Evolutionary conservation across 2,888 invertebrate genomes (phyloP).

Genomic region (Chrysotoxum bicinctum): DNA sequence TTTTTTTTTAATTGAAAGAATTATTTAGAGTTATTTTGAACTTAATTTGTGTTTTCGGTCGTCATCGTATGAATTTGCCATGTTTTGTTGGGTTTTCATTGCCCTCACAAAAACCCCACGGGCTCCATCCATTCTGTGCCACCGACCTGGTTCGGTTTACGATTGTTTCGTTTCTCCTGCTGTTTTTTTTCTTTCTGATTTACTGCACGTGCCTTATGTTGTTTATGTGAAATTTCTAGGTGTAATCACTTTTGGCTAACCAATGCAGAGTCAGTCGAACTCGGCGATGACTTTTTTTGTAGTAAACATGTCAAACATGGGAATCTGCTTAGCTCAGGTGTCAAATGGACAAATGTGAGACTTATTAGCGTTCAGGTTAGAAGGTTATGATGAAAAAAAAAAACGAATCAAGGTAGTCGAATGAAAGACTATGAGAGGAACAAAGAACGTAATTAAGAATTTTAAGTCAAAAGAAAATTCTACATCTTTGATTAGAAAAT

Average conservation of each 20-base stretch:
- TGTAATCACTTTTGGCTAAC: slow-evolving; percentile 46
- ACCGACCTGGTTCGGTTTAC: slow-evolving; percentile 60
- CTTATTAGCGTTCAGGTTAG: slow-evolving; percentile 11
- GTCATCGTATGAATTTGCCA: slow-evolving; percentile 42
- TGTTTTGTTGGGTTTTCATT: slow-evolving; percentile 11
- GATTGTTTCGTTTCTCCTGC: slow-evolving; percentile 14
- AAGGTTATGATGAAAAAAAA: neutral
- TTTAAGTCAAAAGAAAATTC: too few relatives aligned
- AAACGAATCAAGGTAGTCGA: neutral
- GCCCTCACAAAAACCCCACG: neutral
- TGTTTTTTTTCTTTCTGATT: neutral
- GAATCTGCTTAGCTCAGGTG: slow-evolving; percentile 60
- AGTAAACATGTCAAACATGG: slow-evolving; percentile 55
- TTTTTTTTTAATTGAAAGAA: neutral
- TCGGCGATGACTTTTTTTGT: slow-evolving; percentile 2
- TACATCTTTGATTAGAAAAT: too few relatives aligned
- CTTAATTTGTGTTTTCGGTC: slow-evolving; percentile 7
- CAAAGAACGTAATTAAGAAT: neutral
- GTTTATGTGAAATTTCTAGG: slow-evolving; percentile 53
- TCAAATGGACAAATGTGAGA: slow-evolving; percentile 52
- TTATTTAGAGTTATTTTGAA: slow-evolving; percentile 9
- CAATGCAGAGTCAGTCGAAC: neutral
- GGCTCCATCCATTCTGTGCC: slow-evolving; percentile 33
- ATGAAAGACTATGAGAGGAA: neutral
- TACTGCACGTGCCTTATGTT: slow-evolving; percentile 57